These are phyloP conservation scores for Lepidochrysops patricia DNA, from an alignment of 2,888 invertebrate genomes.

Conservation along the genomic window DNA sequence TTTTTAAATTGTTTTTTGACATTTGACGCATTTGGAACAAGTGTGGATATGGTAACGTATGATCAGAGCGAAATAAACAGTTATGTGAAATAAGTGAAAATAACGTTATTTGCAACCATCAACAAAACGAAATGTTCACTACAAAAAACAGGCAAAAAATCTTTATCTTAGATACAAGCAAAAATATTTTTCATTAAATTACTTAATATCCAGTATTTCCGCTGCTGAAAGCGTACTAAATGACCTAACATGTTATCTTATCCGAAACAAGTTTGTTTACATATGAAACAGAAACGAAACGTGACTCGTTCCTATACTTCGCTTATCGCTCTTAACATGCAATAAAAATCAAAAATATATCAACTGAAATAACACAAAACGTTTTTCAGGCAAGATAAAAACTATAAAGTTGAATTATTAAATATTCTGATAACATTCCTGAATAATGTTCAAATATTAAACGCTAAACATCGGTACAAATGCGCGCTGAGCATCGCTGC, in stretches of 20 bases:
- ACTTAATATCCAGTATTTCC: not conserved
- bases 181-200: not conserved
- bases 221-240: constrained; percentile 12
- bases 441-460: constrained; percentile 30
- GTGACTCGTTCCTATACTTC: constrained; percentile 59
- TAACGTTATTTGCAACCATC: no score
- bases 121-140: constrained; percentile 1
- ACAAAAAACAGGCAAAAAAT: not conserved
- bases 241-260: constrained; percentile 57
- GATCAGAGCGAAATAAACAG: no score
- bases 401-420: not conserved
- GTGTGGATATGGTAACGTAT: no score
- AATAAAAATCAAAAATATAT: constrained; percentile 59
- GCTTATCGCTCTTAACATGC: constrained; percentile 64
- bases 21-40: no score
- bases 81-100: no score
- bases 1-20: no score
- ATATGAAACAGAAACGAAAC: constrained; percentile 67
- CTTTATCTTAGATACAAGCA: not conserved
- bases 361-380: constrained; percentile 32
- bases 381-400: not conserved
- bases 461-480: constrained; percentile 45
- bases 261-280: constrained; percentile 72
- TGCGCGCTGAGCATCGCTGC: constrained; percentile 64
- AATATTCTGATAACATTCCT: not conserved